Evolutionary conservation across 2,113 vertebrate genomes (phyloP).

Genomic region (Anarrhichthys ocellatus): DNA sequence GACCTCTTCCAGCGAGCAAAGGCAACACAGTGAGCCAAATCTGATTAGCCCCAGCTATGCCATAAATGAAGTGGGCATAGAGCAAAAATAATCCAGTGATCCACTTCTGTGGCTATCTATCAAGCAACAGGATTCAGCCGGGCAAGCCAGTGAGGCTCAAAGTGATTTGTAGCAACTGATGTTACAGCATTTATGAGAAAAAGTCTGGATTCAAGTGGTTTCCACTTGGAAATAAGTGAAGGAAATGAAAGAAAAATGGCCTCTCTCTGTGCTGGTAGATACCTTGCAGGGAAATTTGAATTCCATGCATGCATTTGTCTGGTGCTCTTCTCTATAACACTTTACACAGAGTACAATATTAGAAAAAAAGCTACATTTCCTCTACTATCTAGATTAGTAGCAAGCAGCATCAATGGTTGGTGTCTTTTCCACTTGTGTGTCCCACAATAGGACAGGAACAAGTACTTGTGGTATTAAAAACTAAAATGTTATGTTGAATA

Average conservation of each 20-base stretch:
- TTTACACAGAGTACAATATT: neutral
- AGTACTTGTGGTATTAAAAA: neutral
- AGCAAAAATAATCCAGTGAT: constrained; percentile 65
- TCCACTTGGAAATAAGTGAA: neutral
- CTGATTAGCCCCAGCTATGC: constrained; percentile 74
- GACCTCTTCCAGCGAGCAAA: constrained; percentile 60
- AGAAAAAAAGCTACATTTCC: neutral
- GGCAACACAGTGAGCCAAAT: constrained; percentile 61
- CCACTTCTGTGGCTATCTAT: constrained; percentile 42
- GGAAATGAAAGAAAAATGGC: neutral
- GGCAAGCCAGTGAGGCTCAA: neutral
- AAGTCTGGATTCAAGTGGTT: neutral
- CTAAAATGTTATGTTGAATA: neutral
- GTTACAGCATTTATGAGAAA: neutral
- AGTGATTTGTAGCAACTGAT: neutral
- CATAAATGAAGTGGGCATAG: constrained; percentile 68
- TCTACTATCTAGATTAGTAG: neutral
- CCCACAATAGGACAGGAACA: neutral
- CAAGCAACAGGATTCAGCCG: constrained; percentile 15
- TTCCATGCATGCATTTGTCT: neutral
- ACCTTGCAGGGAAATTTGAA: neutral
- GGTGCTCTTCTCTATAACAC: neutral
- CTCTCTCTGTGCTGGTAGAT: neutral
- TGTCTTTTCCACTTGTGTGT: neutral
- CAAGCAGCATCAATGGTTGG: neutral